phyloP scores from a whole-genome alignment of 2,113 vertebrate genomes.

The human region DNA sequence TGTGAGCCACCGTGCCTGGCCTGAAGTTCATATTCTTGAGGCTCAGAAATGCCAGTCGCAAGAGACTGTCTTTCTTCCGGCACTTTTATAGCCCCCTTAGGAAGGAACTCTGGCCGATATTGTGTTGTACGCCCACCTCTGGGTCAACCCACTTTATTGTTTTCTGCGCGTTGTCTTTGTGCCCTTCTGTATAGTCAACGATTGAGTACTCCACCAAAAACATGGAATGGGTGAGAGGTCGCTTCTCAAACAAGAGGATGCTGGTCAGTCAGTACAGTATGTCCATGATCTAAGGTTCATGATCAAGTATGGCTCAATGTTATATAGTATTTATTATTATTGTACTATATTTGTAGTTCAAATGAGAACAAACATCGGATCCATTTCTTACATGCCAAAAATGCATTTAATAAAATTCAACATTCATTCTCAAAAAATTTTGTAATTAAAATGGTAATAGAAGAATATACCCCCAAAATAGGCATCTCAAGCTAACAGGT shows the following conservation, averaged over 20 bases:
- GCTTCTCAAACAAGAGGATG: neutral
- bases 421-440: neutral
- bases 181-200: neutral
- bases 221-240: neutral
- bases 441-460: neutral
- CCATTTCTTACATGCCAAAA: neutral
- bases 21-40: neutral
- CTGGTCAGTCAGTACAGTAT: too few relatives aligned
- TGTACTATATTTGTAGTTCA: neutral
- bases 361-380: neutral
- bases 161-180: neutral
- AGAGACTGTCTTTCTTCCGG: neutral
- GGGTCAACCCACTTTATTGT: neutral
- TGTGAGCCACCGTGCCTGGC: accelerated
- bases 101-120: neutral
- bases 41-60: neutral
- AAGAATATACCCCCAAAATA: neutral
- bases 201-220: neutral
- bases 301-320: neutral
- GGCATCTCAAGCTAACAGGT: neutral
- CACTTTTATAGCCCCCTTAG: neutral
- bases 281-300: neutral
- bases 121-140: neutral
- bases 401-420: neutral
- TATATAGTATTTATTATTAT: neutral